Evolutionary conservation across 2,888 invertebrate species (phyloP).

Genomic region (Drosophila anomelani): DNA sequence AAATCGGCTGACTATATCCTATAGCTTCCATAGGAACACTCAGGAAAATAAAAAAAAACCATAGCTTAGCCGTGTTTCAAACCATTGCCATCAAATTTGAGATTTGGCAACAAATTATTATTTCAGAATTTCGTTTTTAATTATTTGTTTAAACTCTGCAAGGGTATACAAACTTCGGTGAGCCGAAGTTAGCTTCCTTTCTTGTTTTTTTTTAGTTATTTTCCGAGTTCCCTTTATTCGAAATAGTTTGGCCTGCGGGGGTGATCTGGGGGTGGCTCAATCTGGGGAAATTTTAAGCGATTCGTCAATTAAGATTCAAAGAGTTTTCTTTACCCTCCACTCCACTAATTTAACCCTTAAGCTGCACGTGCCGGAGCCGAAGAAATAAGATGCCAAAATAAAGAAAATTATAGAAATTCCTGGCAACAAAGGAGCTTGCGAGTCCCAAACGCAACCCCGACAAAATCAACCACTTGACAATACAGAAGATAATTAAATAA

Average conservation of each 20-base stretch:
- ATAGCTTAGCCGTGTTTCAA: no score
- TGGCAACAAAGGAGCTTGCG: conserved; percentile 30
- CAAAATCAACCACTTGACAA: conserved; percentile 73
- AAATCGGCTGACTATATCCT: no score
- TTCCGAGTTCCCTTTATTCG: conserved; percentile 20
- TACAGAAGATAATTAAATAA: conserved; percentile 77
- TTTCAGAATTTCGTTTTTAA: no score
- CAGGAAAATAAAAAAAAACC: no score
- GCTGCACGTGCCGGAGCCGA: conserved; percentile 60
- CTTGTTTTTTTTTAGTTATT: conserved; percentile 39
- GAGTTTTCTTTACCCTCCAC: conserved; percentile 18
- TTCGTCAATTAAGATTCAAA: conserved; percentile 72
- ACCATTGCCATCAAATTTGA: no score
- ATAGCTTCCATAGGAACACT: no score
- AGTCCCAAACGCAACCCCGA: conserved; percentile 28
- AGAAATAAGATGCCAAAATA: conserved; percentile 18
- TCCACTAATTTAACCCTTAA: conserved; percentile 47
- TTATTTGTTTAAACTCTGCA: no score
- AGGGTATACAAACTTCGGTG: no score
- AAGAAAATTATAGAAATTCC: conserved; percentile 36
- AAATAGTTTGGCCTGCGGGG: conserved; percentile 41
- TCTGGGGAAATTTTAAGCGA: conserved; percentile 36
- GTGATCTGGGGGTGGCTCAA: not conserved
- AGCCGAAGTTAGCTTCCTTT: no score
- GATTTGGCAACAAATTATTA: no score